Percentiles rank a stretch among this genome's conserved stretches.
phyloP scores from a whole-genome alignment of 2,797 vertebrate genomes.

The Rhodeus uyekii region DNA sequence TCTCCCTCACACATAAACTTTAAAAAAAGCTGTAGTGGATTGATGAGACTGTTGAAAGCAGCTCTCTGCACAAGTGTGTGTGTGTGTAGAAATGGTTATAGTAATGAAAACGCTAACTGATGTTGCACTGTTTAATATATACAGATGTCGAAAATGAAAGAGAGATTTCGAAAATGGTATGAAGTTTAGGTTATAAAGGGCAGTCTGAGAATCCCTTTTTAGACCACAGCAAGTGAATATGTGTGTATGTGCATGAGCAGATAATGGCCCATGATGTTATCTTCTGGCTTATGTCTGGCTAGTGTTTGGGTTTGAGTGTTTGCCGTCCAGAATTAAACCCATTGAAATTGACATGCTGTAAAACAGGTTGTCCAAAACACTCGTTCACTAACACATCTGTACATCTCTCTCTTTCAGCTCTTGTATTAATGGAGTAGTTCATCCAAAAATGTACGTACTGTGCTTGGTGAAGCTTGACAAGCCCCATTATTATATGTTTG shows the following conservation, averaged over 20 bases:
- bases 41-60: conserved; percentile 26
- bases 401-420: background rate
- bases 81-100: conserved; percentile 60
- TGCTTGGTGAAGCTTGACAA: background rate
- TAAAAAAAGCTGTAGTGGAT: background rate
- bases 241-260: conserved; percentile 25
- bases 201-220: background rate
- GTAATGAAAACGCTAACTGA: conserved; percentile 29
- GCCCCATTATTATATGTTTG: background rate
- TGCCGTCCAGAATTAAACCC: conserved; percentile 44
- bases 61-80: background rate
- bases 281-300: conserved; percentile 20
- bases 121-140: background rate
- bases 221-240: background rate
- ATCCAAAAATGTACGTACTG: background rate
- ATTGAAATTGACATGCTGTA: conserved; percentile 39
- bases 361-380: conserved; percentile 25
- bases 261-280: conserved; percentile 25
- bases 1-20: background rate
- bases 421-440: background rate
- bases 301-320: conserved; percentile 44
- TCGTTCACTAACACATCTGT: background rate
- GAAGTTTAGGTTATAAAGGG: background rate
- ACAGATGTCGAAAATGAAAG: background rate
- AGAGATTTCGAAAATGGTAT: background rate